Evolutionary conservation across 2,113 vertebrate genomes (phyloP).

Genomic region (Calcarius ornatus): DNA sequence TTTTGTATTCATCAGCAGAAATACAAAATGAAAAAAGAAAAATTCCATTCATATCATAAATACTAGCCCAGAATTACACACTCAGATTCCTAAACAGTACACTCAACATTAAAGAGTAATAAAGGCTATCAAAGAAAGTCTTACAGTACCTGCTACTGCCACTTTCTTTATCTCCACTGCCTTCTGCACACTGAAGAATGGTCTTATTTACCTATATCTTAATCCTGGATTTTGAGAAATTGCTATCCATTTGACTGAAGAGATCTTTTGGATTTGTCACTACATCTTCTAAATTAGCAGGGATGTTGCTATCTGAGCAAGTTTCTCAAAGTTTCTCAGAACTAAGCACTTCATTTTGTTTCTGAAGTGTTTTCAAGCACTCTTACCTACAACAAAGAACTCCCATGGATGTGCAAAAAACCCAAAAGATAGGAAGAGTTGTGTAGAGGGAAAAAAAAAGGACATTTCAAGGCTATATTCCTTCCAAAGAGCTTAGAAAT

Average conservation of each 20-base stretch:
- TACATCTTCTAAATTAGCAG: background rate
- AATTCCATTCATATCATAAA: background rate
- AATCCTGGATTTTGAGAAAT: background rate
- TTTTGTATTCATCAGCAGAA: background rate
- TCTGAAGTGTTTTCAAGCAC: background rate
- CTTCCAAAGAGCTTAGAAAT: background rate
- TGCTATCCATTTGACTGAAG: background rate
- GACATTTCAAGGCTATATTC: background rate
- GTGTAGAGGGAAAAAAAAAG: background rate
- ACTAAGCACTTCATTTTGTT: background rate
- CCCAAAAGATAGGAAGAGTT: background rate
- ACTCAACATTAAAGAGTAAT: background rate
- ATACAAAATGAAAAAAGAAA: background rate
- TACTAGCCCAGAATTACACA: background rate
- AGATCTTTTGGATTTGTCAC: background rate
- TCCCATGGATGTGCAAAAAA: background rate
- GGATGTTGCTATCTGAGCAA: accelerated
- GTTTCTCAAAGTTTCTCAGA: background rate
- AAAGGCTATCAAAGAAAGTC: background rate
- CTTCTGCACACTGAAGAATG: background rate
- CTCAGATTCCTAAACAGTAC: background rate
- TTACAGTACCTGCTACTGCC: background rate
- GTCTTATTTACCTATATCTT: background rate
- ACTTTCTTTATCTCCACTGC: background rate
- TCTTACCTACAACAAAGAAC: background rate